These are phyloP conservation scores for Argya squamiceps DNA, from an alignment of 2,797 vertebrate species.

Conservation along the genomic window DNA sequence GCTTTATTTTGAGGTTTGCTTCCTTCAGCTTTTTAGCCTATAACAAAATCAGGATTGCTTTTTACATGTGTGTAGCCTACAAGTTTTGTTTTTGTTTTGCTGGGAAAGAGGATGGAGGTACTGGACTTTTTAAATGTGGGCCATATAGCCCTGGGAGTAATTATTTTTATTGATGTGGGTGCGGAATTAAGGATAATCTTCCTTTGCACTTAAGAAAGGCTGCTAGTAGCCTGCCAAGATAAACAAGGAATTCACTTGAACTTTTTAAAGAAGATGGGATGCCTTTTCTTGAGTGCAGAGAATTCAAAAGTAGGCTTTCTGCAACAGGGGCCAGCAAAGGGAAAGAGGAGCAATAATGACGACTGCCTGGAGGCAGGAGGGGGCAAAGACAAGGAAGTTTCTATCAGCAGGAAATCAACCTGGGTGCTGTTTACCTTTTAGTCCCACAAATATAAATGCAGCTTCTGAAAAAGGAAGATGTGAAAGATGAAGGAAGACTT, in stretches of 20 bases:
- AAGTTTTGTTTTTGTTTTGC: not conserved
- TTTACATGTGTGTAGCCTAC: not conserved
- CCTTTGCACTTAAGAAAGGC: not conserved
- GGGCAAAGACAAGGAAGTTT: not conserved
- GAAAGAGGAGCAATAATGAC: not conserved
- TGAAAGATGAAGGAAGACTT: not conserved
- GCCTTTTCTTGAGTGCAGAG: not conserved
- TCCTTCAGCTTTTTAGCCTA: not conserved
- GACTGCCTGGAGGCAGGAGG: not conserved
- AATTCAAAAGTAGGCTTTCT: not conserved
- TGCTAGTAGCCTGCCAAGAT: not conserved
- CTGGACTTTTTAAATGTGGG: not conserved
- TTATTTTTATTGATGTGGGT: not conserved
- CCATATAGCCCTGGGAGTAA: not conserved
- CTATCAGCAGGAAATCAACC: slow-evolving; percentile 11
- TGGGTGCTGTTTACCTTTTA: not conserved
- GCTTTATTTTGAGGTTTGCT: not conserved
- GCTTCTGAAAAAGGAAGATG: not conserved
- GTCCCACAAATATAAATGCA: not conserved
- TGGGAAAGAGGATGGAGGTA: not conserved
- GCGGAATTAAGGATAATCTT: not conserved
- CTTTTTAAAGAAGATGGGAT: not conserved
- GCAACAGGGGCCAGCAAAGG: not conserved
- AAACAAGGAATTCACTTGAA: not conserved
- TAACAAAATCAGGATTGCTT: not conserved